Base-by-base conservation (phyloP, 2,797 vertebrate genomes). In the Eulemur rubriventer region DNA sequence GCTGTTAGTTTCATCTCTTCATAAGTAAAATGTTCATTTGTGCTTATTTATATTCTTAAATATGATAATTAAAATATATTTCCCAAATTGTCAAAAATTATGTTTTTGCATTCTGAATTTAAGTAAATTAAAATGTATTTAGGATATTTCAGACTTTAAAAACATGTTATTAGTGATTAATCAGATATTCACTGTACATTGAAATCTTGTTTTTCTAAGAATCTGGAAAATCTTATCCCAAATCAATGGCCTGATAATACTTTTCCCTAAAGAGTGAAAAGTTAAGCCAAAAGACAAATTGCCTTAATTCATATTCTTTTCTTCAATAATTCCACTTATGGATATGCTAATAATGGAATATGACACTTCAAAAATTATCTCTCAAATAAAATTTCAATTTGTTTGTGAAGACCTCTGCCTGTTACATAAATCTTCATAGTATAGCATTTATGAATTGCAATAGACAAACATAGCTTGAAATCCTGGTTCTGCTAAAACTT, bases 91-190 rank as follows among this genome's bases (percentile, higher is more conserved):
- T 86, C 28, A 95, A 91, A 65, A 72, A 33, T 26, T 63, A 55
- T 55, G 24, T 91, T 97, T 59, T 87, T 50, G 63, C 2, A 69
- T 90, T 69, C 11, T 84, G 2, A 88, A 35, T 91, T 94, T 73
- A 84, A 88, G 52, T 84, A 84, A 75, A 95, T 57, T 92, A 72
- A 94, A 63, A 55, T 83, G 4, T 26, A 28, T 57, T 94, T 83
- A n/a, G 5, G 70, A 83, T 83, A 70, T 80, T 59, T 86, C 18
- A 73, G 18, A 35, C 17, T 81, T 70, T 93, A 46, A n/a, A 41
- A 76, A 89, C 67, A 38, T 50, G 69, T 97, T 95, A 96, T 97
- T 92, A 17, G 35, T 46, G 30, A 35, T 89, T 52, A 97, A 83
- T 57, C 16, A 70, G 33, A 76, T 6, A 46, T 52, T 94, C 13